phyloP scores from a whole-genome alignment of 2,888 invertebrate species.

The Dromius quadrimaculatus region DNA sequence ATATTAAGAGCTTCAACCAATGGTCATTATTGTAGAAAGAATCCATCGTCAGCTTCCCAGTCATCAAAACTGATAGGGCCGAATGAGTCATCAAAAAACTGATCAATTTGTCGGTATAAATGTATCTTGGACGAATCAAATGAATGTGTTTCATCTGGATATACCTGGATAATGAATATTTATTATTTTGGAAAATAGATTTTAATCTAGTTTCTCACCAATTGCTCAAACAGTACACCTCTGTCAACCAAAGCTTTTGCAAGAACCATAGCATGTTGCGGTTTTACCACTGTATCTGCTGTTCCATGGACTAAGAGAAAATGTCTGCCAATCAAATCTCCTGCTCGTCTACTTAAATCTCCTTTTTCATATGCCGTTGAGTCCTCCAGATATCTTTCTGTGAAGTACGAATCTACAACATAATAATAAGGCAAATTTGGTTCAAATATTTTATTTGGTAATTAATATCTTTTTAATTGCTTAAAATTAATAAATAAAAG shows the following conservation, averaged over 20 bases:
- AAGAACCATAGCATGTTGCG: slow-evolving; percentile 87
- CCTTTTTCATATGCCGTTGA: slow-evolving; percentile 79
- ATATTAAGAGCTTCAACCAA: no score
- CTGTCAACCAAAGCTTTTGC: slow-evolving; percentile 85
- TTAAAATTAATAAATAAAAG: no score
- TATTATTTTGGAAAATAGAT: no score
- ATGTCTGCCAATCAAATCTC: slow-evolving; percentile 77
- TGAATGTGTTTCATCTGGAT: slow-evolving; percentile 87
- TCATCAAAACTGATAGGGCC: slow-evolving; percentile 67
- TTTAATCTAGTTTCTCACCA: slow-evolving; percentile 72
- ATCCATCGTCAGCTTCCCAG: slow-evolving; percentile 64
- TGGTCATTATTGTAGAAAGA: slow-evolving; percentile 62
- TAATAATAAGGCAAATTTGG: not conserved
- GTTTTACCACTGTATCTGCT: slow-evolving; percentile 87
- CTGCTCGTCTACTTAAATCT: slow-evolving; percentile 83
- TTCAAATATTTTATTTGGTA: no score
- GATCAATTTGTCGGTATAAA: slow-evolving; percentile 86
- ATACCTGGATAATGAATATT: no score
- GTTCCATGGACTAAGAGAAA: slow-evolving; percentile 85
- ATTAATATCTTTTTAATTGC: no score
- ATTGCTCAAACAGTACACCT: slow-evolving; percentile 85
- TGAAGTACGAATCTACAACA: slow-evolving; percentile 84
- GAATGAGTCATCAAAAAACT: slow-evolving; percentile 88
- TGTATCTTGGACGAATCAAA: slow-evolving; percentile 80
- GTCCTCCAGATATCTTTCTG: slow-evolving; percentile 89